Conservation (phyloP, 1,140 invertebrate genomes). For the Listronotus bonariensis region DNA sequence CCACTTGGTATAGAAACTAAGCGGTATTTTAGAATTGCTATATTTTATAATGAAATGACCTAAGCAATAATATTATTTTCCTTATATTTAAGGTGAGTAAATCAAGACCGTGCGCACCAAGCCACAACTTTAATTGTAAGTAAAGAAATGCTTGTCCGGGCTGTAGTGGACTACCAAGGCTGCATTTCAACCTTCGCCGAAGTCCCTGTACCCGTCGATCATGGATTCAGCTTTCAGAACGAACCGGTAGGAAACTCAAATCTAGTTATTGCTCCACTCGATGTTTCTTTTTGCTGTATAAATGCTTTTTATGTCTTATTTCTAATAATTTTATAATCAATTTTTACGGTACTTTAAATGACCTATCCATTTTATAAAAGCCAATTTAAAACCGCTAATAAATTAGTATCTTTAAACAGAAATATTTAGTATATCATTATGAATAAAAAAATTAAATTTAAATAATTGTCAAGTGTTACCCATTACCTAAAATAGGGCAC, state of each 20-base stretch:
- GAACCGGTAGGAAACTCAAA: conserved; percentile 21
- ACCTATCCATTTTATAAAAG: too few species aligned
- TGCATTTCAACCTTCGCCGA: conserved; percentile 26
- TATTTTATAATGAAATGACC: too few species aligned
- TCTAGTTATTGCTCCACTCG: not conserved
- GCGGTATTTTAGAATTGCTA: too few species aligned
- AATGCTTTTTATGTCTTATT: not conserved
- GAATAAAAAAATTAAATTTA: too few species aligned
- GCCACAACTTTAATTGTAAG: conserved; percentile 18
- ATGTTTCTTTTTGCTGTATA: not conserved
- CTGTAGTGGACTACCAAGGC: conserved; percentile 29
- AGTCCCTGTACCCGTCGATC: conserved; percentile 22
- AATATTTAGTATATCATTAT: too few species aligned
- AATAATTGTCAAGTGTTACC: too few species aligned
- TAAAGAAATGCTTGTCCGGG: conserved; percentile 29
- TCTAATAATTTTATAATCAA: too few species aligned
- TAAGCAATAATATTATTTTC: not conserved
- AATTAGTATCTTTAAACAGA: too few species aligned
- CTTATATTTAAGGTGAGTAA: conserved; percentile 28
- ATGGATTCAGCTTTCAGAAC: conserved; percentile 26
- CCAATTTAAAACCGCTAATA: too few species aligned
- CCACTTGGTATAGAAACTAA: too few species aligned
- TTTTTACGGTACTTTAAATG: too few species aligned
- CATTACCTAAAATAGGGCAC: too few species aligned
- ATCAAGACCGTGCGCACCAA: conserved; percentile 8